Evolutionary conservation across 2,797 vertebrate genomes (phyloP).

Genomic region (Tokudaia muenninki): DNA sequence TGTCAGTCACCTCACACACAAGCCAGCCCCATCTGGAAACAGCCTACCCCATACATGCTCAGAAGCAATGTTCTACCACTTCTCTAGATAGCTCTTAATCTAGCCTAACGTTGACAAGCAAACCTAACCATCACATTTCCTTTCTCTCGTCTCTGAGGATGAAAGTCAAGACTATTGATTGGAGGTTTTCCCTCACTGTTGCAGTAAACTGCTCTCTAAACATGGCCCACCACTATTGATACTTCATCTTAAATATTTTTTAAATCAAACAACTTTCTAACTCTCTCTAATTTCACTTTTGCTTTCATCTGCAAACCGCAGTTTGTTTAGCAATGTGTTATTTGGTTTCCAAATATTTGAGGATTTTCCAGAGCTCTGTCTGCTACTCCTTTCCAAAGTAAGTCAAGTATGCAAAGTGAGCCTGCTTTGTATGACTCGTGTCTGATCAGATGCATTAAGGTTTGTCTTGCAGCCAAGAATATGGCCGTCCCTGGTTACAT

Average conservation of each 20-base stretch:
- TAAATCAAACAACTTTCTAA: neutral
- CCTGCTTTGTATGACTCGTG: neutral
- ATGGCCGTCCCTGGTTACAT: neutral
- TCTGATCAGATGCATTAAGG: constrained; percentile 12
- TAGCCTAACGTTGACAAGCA: neutral
- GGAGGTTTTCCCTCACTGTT: neutral
- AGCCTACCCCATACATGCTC: neutral
- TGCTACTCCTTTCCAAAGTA: constrained; percentile 16
- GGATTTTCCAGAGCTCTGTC: constrained; percentile 23
- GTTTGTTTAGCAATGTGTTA: constrained; percentile 13
- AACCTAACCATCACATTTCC: neutral
- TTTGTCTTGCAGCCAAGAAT: neutral
- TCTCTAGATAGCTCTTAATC: neutral
- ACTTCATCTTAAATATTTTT: neutral
- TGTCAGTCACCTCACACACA: no score
- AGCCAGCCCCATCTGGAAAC: neutral
- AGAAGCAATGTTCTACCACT: neutral
- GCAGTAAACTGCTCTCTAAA: neutral
- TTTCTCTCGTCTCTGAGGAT: neutral
- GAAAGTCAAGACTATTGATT: constrained; percentile 10
- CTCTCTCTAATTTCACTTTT: constrained; percentile 28
- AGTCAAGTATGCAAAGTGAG: neutral
- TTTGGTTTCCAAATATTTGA: constrained; percentile 47
- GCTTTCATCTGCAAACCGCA: constrained; percentile 10
- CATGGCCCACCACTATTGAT: neutral